Percentiles rank a stretch among this genome's conserved stretches.
Evolutionary conservation across 2,888 invertebrate species (phyloP).

Genomic region (Agrochola litura): DNA sequence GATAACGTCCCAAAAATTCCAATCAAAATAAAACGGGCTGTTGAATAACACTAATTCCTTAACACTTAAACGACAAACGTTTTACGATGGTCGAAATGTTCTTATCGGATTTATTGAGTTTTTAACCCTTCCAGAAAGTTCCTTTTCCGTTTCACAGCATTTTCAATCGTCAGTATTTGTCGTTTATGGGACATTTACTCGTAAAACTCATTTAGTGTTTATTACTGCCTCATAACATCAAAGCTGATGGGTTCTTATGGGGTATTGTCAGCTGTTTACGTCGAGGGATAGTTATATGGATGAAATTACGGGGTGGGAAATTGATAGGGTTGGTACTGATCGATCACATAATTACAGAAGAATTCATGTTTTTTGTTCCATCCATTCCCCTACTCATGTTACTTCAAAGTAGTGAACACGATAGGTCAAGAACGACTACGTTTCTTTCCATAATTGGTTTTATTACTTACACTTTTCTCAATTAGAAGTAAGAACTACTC

Average conservation of each 20-base stretch:
- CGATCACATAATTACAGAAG: slow-evolving; percentile 7
- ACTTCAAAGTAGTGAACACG: slow-evolving; percentile 1
- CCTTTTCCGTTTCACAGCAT: slow-evolving; percentile 51
- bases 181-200: slow-evolving; percentile 59
- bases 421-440: background rate
- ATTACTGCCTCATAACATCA: slow-evolving; percentile 51
- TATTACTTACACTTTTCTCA: slow-evolving; percentile 55
- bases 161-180: slow-evolving; percentile 60
- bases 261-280: slow-evolving; percentile 35
- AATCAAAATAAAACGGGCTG: slow-evolving; percentile 59
- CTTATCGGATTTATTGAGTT: slow-evolving; percentile 51
- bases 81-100: slow-evolving; percentile 59
- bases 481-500: slow-evolving; percentile 47
- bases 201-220: slow-evolving; percentile 64
- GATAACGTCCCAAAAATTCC: slow-evolving; percentile 41
- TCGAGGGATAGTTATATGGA: slow-evolving; percentile 16
- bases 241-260: slow-evolving; percentile 37
- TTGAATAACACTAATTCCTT: slow-evolving; percentile 62
- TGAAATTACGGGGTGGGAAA: slow-evolving; percentile 19
- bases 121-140: slow-evolving; percentile 58
- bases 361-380: background rate
- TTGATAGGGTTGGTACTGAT: slow-evolving; percentile 11
- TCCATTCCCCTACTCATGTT: background rate
- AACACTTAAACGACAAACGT: slow-evolving; percentile 55
- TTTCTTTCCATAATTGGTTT: slow-evolving; percentile 31